A percentile compares a stretch with the other conserved stretches of the same genome.
These are phyloP conservation scores for Cricetomys ansorgei DNA, from an alignment of 2,113 vertebrate genomes.

Conservation along the genomic window DNA sequence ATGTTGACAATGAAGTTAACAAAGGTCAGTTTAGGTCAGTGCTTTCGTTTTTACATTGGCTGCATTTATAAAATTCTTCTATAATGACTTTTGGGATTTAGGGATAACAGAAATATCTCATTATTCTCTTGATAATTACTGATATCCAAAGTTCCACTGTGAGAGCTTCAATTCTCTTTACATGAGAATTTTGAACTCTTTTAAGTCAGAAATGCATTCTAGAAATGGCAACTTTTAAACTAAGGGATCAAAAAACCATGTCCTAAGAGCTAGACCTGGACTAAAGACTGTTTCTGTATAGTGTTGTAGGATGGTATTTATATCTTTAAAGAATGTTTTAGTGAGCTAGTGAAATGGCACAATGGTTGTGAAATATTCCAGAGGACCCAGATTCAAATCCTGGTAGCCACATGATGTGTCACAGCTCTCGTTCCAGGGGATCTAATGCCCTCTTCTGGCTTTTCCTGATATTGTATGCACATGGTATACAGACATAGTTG, in stretches of 20 bases:
- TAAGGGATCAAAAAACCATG: not conserved
- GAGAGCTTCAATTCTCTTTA: not conserved
- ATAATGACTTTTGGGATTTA: not conserved
- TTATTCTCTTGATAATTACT: constrained; percentile 15
- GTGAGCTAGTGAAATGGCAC: not conserved
- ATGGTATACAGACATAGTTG: too few species aligned
- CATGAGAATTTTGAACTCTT: not conserved
- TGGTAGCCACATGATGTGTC: too few species aligned
- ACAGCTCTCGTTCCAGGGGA: not conserved
- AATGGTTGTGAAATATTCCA: not conserved
- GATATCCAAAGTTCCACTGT: not conserved
- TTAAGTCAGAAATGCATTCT: not conserved
- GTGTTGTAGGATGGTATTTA: not conserved
- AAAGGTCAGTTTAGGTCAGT: not conserved
- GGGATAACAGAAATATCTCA: not conserved
- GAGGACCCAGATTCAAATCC: not conserved
- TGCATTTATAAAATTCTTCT: constrained; percentile 28
- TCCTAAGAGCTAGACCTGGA: not conserved
- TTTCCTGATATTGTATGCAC: not conserved
- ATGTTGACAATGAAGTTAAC: not conserved
- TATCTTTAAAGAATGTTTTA: not conserved
- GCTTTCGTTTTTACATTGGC: not conserved
- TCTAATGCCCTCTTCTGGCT: not conserved
- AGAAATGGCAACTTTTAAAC: not conserved
- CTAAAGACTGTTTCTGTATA: not conserved